These are phyloP conservation scores for Pampusana beccarii DNA, from an alignment of 2,113 vertebrate species.

Conservation along the genomic window DNA sequence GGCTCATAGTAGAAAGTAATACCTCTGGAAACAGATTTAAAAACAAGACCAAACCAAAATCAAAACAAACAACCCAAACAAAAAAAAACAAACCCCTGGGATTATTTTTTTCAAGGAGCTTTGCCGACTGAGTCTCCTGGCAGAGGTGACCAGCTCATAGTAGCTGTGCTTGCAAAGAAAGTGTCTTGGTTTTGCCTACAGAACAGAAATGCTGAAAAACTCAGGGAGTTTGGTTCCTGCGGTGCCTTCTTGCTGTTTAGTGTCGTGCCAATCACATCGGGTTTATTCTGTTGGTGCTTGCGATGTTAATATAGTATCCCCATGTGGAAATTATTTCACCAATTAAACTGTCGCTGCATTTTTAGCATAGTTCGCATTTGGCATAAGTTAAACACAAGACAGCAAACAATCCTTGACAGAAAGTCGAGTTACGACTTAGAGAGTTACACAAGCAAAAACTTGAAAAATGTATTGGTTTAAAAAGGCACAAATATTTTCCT, in stretches of 20 bases:
- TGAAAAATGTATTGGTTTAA: not conserved
- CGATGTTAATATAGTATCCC: not conserved
- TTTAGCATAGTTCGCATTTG: not conserved
- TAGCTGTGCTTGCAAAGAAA: not conserved
- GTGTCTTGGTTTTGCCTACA: not conserved
- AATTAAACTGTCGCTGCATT: not conserved
- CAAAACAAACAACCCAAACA: too few species aligned
- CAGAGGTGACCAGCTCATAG: not conserved
- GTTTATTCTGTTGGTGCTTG: not conserved
- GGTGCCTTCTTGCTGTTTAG: not conserved
- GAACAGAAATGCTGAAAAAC: not conserved
- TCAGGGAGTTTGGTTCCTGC: not conserved
- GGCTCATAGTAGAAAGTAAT: not conserved
- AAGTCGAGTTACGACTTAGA: not conserved
- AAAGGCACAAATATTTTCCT: not conserved
- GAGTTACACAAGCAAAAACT: not conserved
- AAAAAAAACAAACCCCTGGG: not conserved
- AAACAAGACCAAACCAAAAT: not conserved
- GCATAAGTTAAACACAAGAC: not conserved
- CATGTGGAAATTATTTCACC: not conserved
- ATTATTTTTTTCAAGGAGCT: not conserved
- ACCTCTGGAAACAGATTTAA: not conserved
- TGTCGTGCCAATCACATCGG: rapidly evolving
- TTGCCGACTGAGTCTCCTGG: not conserved
- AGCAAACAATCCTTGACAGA: not conserved